phyloP scores from a whole-genome alignment of 2,888 invertebrate species.

The Brachypterus glaber region DNA sequence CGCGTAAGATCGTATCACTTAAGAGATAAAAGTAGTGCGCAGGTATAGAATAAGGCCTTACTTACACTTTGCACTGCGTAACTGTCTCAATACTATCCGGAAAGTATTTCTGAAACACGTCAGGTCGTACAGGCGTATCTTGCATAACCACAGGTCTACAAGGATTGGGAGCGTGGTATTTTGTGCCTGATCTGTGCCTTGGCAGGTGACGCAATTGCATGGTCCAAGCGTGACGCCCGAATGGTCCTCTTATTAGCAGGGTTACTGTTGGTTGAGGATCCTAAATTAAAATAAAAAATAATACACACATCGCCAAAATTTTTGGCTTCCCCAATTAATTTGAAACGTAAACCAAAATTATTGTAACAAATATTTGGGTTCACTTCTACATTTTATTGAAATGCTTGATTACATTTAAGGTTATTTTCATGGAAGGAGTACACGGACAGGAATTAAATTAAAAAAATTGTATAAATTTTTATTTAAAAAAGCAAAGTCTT shows the following conservation, averaged over 20 bases:
- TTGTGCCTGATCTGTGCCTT: constrained; percentile 64
- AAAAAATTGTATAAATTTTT: constrained; percentile 1
- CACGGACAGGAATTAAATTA: too few relatives aligned
- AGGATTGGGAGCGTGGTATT: constrained; percentile 52
- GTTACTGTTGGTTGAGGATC: constrained; percentile 90
- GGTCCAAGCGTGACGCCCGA: constrained; percentile 93
- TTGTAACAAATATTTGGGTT: not conserved
- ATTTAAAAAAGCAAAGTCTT: not conserved
- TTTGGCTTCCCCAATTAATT: too few relatives aligned
- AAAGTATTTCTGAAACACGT: constrained; percentile 64
- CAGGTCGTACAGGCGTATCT: constrained; percentile 56
- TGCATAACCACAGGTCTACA: constrained; percentile 70
- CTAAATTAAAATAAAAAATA: constrained; percentile 36
- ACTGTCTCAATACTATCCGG: constrained; percentile 73
- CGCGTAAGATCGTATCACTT: too few relatives aligned
- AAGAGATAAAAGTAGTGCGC: too few relatives aligned
- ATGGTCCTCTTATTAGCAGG: constrained; percentile 82
- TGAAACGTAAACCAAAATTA: too few relatives aligned
- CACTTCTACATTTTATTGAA: too few relatives aligned
- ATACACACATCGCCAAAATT: too few relatives aligned
- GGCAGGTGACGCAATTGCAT: constrained; percentile 81
- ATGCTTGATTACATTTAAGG: too few relatives aligned
- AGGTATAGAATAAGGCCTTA: too few relatives aligned
- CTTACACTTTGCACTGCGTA: constrained; percentile 71
- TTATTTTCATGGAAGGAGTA: too few relatives aligned